A percentile compares a stretch with the other conserved stretches of the same genome.
Evolutionary conservation across 2,797 vertebrate genomes (phyloP).

Genomic region (Oreochromis grahami): DNA sequence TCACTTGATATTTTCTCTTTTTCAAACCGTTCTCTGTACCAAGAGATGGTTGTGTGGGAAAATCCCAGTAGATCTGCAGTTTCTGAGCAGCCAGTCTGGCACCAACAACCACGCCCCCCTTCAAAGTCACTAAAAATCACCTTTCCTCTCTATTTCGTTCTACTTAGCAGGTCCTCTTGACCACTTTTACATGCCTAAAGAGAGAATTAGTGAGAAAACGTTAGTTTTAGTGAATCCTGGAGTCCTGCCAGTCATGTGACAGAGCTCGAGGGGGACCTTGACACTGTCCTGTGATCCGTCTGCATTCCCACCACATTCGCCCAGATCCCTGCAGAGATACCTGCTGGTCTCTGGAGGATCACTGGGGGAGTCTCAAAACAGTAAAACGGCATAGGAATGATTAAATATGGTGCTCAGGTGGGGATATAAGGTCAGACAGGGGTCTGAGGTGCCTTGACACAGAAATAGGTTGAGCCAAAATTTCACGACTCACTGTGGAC

Average conservation of each 20-base stretch:
- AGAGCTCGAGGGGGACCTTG: not conserved
- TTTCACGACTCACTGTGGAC: not conserved
- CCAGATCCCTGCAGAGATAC: not conserved
- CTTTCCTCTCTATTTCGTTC: not conserved
- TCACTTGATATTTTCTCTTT: not conserved
- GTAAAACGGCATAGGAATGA: not conserved
- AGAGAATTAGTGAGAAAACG: not conserved
- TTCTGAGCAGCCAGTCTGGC: not conserved
- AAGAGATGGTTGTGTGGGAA: not conserved
- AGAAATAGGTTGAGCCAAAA: not conserved
- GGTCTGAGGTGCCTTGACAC: not conserved
- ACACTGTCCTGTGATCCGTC: not conserved
- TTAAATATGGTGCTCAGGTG: not conserved
- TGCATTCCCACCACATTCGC: not conserved
- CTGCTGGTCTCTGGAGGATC: not conserved
- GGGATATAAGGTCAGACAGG: not conserved
- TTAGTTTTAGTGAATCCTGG: not conserved
- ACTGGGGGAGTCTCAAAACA: not conserved
- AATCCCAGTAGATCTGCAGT: not conserved
- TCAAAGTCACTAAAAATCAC: not conserved
- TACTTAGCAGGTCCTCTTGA: not conserved
- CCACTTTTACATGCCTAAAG: not conserved
- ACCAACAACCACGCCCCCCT: accelerated
- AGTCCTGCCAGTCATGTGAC: not conserved
- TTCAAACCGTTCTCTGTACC: not conserved